Evolutionary conservation across 1,140 invertebrate species (phyloP), one percentile per base, ranked within the genome.

Genomic region (Apis cerana): DNA sequence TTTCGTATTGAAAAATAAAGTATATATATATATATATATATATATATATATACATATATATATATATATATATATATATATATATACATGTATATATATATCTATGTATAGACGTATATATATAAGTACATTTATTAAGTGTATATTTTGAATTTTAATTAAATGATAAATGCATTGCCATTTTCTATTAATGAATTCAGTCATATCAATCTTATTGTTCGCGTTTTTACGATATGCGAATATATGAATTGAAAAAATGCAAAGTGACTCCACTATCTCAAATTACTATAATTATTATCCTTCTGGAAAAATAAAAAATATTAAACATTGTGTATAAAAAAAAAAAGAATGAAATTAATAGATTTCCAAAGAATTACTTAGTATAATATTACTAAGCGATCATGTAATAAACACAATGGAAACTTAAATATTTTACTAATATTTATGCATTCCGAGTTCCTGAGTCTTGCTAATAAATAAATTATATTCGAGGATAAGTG

Each of bases 381-480:
- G 27, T 70, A 70, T 3, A 52, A 48, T 23, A 19, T 50, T 21
- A 23, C n/a, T 8, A 12, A 23, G 48, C 5, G 48, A 70, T 70
- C 48, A 11, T 70, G 68, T 52, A 70, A 52, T 17, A 48, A 23
- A 21, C 48, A 9, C 13, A 13, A 10, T 21, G 13, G 9, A 50
- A 50, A n/a, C 48, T 15, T 23, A 50, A 71, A 54, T 54, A 54
- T 71, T 71, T 71, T 23, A 21, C 23, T 71, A 23, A 71, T 71
- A 23, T 70, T 50, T n/a, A 70, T 23, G 68, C 48, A n/a, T 43
- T 17, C 15, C 68, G 68, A 69, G n/a, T 50, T 12, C 65, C 21
- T 48, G 68, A 23, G n/a, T n/a, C n/a, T 70, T 70, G 43, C 52
- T 70, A 70, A 70, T n/a, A 70, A 70, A 70, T 21, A 70, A 17